Evolutionary conservation across 2,797 vertebrate genomes (phyloP), one percentile per base, ranked within the genome.

Genomic region (Lepilemur ruficaudatus): DNA sequence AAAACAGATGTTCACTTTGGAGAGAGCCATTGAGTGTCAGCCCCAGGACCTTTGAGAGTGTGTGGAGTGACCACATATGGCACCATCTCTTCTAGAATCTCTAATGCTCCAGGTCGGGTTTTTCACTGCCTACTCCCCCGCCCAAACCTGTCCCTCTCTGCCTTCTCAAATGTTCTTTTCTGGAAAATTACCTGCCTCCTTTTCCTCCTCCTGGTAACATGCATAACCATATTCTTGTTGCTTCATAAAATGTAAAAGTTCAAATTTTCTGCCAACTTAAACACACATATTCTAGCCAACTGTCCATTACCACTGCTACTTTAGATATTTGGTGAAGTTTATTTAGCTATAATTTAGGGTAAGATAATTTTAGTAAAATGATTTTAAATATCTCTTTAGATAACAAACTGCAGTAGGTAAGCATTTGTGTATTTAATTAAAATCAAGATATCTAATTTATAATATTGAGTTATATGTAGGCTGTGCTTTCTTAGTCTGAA

Each of bases 331-430:
- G 75, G 18, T 73, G 41, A 94, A 25, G 15, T 18, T 52, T 73
- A 46, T 32, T 91, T 81, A 95, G 25, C 30, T 69, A 14, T 63
- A 72, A 69, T 32, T 75, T 91, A 82, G 46, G 32, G 22, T 52
- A 59, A 69, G 50, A 57, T 86, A 43, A 87, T 97, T 95, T 43
- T 70, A 32, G 35, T 48, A 72, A 52, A 82, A 79, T 85, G 32
- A 55, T 75, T 94, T 88, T 94, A 75, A 91, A 35, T 86, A 4
- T 61, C 13, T 91, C 55, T 95, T 61, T 90, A 89, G 59, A 69
- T 63, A 75, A 78, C 63, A 90, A 94, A 61, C 17, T 57, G 5
- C 48, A 57, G 20, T 43, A 69, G 28, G 4, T 80, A 72, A 88
- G n/a, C 13, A 38, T 15, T 7, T 25, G 17, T 73, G 12, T 75